Conservation (phyloP, 2,888 invertebrate species). For the Tachina lurida region DNA sequence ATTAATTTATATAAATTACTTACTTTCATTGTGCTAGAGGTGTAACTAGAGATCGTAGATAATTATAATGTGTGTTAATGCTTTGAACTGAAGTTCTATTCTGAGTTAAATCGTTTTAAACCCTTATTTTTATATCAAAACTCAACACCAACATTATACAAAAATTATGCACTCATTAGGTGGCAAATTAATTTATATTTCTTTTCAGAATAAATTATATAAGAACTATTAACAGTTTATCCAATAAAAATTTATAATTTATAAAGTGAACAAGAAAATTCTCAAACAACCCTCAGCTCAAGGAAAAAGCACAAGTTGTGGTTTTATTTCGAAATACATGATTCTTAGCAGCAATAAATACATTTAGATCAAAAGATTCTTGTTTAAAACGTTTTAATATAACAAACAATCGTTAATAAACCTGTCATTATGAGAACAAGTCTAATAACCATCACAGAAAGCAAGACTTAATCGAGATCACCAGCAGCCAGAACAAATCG, state of each 20-base stretch:
- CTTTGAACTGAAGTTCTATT: constrained; percentile 62
- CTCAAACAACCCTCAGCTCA: constrained; percentile 27
- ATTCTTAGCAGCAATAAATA: not conserved
- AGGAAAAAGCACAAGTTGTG: constrained; percentile 34
- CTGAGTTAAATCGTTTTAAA: constrained; percentile 59
- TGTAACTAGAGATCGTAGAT: constrained; percentile 58
- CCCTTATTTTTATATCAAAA: constrained; percentile 70
- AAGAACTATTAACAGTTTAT: constrained; percentile 12
- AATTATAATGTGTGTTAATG: constrained; percentile 60
- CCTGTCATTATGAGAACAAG: constrained; percentile 44
- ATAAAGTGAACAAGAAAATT: constrained; percentile 27
- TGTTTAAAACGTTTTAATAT: not conserved
- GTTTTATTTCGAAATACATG: not conserved
- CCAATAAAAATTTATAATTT: constrained; percentile 4
- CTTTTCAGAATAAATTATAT: not conserved
- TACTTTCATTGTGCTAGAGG: constrained; percentile 77
- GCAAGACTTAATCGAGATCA: constrained; percentile 10
- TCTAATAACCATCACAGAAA: not conserved
- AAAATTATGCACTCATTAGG: constrained; percentile 24
- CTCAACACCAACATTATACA: constrained; percentile 43
- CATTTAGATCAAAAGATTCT: constrained; percentile 28
- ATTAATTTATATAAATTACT: constrained; percentile 55
- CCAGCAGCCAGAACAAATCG: not conserved
- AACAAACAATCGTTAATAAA: constrained; percentile 36
- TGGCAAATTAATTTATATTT: constrained; percentile 18